Percentiles rank a stretch among this genome's conserved stretches.
These are phyloP conservation scores for Macaria notata DNA, from an alignment of 2,888 invertebrate genomes.

Conservation along the genomic window DNA sequence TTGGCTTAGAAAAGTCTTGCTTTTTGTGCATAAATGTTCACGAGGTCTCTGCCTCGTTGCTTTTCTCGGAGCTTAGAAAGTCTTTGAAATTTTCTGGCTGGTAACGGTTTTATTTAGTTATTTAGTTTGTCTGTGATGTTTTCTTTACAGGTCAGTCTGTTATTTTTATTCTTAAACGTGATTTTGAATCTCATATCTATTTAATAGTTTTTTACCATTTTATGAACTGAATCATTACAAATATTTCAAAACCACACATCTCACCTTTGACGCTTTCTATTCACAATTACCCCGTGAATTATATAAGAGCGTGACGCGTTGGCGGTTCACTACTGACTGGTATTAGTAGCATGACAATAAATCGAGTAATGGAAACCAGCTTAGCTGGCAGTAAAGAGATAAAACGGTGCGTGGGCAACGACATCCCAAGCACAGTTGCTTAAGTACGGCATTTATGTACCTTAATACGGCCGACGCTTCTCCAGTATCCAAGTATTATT, in stretches of 20 bases:
- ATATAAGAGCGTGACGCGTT: constrained; percentile 65
- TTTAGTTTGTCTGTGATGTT: too few species aligned
- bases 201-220: too few species aligned
- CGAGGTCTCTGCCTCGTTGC: background rate
- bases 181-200: too few species aligned
- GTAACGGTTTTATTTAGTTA: too few species aligned
- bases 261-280: too few species aligned
- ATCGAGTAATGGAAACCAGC: constrained; percentile 72
- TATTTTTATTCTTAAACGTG: too few species aligned
- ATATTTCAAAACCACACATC: background rate
- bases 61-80: background rate
- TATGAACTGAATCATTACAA: too few species aligned
- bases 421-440: constrained; percentile 65
- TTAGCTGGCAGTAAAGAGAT: constrained; percentile 69
- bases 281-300: constrained; percentile 35
- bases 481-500: constrained; percentile 21
- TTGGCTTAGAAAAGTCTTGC: constrained; percentile 17
- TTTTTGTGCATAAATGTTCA: constrained; percentile 2
- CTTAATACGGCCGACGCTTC: constrained; percentile 49
- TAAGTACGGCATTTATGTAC: constrained; percentile 70
- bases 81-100: too few species aligned
- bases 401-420: constrained; percentile 69
- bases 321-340: constrained; percentile 57
- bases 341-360: constrained; percentile 76
- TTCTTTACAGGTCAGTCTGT: too few species aligned